Base-by-base conservation (phyloP, 2,797 vertebrate species). In the Chrysocyon brachyurus region DNA sequence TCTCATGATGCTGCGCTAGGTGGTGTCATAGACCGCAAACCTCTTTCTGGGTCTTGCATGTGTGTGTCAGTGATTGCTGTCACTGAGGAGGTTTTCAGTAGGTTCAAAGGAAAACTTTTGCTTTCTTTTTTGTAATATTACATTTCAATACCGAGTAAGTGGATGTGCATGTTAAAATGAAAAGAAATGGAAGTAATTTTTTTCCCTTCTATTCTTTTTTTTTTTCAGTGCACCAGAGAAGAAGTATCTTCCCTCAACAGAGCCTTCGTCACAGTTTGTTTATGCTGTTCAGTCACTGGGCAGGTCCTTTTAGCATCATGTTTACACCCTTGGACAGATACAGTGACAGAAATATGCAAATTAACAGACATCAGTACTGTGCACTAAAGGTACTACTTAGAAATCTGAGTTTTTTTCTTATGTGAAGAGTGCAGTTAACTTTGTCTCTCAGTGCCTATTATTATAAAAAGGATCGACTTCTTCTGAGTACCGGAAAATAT, bases 251-350 rank as follows among this genome's bases (percentile, higher is more conserved):
- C 96, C 99, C 99, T 10, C 99, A 99, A 97, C 99, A 99, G 99
- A 99, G 99, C 70, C 99, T 99, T 73, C 99, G 99, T 97, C 99
- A 99, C 98, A 99, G 99, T 97, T 99, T 99, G 5, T 99, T 99
- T 98, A 99, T 99, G 99, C 98, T 99, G 98, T 99, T 99, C 99
- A 99, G 99, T 98, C 99, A 99, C 97, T 99, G 99, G 99, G 99
- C 99, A 2, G 99, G 99, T n/a, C 99, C 99, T 97, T 99, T 99
- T 96, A 99, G 99, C 99, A 99, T 99, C 98, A 99, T 99, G 99
- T 99, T 99, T 98, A 99, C 99, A 14, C 99, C 99, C 4, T 98
- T 99, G 97, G 99, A 99, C 98, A 99, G 99, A 98, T 99, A 99
- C 99, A 99, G 99, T 94, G 99, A 99, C 97, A 99, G 99, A 97